Evolutionary conservation across 2,113 vertebrate species (phyloP).

Genomic region (Dipodomys merriami): DNA sequence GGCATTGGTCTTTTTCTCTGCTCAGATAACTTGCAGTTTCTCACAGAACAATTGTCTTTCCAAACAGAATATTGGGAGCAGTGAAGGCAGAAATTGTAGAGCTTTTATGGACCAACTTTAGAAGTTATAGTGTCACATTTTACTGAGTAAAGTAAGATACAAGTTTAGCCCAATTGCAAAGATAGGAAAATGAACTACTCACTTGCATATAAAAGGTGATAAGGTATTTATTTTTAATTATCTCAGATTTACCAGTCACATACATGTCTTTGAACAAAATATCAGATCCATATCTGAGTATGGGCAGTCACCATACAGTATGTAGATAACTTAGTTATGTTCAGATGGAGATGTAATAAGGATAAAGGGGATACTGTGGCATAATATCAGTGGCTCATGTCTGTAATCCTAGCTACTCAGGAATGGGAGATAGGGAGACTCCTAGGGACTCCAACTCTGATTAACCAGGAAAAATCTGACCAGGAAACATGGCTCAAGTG

Average conservation of each 20-base stretch:
- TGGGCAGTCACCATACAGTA: neutral
- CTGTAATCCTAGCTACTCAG: too few species aligned
- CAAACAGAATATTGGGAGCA: neutral
- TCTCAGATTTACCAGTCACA: neutral
- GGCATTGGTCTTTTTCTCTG: neutral
- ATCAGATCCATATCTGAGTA: neutral
- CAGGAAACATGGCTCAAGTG: too few species aligned
- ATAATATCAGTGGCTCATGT: neutral
- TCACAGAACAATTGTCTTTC: neutral
- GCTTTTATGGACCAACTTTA: neutral
- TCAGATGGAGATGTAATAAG: conserved; percentile 20
- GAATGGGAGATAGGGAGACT: too few species aligned
- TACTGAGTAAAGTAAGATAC: neutral
- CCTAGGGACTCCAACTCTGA: too few species aligned
- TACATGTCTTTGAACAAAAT: neutral
- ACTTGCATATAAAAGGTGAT: neutral
- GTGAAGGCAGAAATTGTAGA: neutral
- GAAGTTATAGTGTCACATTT: neutral
- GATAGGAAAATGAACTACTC: neutral
- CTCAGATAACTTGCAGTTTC: neutral
- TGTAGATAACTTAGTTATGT: neutral
- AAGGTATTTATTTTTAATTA: neutral
- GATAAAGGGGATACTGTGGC: neutral
- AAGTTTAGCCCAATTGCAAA: neutral
- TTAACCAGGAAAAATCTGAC: too few species aligned